These are phyloP conservation scores for Enoplosus armatus DNA, from an alignment of 2,797 vertebrate genomes.

Conservation along the genomic window DNA sequence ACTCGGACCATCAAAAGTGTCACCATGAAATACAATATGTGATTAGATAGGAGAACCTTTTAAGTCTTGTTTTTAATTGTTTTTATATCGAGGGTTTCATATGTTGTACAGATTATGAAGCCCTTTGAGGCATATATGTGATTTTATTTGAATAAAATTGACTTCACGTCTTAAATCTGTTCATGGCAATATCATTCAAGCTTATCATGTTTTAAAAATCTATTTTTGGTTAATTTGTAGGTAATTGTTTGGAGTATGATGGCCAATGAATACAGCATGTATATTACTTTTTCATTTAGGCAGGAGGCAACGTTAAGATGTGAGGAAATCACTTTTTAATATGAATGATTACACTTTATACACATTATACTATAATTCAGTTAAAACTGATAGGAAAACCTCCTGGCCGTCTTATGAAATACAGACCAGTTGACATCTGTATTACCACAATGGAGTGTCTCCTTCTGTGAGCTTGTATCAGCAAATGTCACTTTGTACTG, in stretches of 20 bases:
- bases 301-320: background rate
- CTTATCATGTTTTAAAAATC: background rate
- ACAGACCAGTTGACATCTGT: conserved; percentile 47
- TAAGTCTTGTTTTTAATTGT: too few species aligned
- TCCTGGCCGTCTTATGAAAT: conserved; percentile 45
- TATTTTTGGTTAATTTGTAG: background rate
- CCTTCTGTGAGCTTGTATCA: conserved; percentile 67
- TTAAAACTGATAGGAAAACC: background rate
- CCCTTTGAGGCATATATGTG: background rate
- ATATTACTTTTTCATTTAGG: background rate
- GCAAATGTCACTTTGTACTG: conserved; percentile 81
- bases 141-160: background rate
- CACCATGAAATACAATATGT: background rate
- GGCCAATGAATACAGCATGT: background rate
- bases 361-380: conserved; percentile 6
- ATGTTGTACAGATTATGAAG: background rate
- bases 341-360: background rate
- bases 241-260: background rate
- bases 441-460: conserved; percentile 57
- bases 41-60: background rate
- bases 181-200: background rate
- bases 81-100: too few species aligned
- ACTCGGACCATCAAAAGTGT: conserved; percentile 16
- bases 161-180: background rate
- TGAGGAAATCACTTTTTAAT: background rate